Base-by-base conservation (phyloP, 2,888 invertebrate species). In the Drosophila nigritarsus region DNA sequence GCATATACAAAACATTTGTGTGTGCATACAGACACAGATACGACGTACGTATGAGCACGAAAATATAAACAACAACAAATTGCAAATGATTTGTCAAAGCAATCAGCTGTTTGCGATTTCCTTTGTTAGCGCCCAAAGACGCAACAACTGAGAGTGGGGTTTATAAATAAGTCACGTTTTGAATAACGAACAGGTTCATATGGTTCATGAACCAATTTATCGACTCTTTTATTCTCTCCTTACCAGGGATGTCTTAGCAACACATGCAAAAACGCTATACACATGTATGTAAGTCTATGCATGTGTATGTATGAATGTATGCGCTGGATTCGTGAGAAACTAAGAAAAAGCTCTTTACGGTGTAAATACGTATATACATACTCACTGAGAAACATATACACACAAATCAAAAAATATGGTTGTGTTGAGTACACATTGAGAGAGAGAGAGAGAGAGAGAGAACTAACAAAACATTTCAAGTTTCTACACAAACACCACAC, bases 181-280 rank as follows among this genome's bases (percentile, higher is more conserved):
- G 29, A 42, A 59, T 64, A 71, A 71, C 48, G 64, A 74, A 75
- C 78, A 75, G 65, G 78, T 75, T 78, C 75, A 72, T 68, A 62
- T 55, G 58, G 74, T 74, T 79, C 74, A 65, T 64, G 81, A 83
- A 82, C 80, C 69, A 76, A 80, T 82, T 80, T 72, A 77, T 62
- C 54, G 68, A 58, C 58, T 71, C 63, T 69, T 80, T 78, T 72
- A 56, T 65, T 71, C 60, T 60, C 55, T 61, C 53, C 50, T 40
- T 73, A 49, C 74, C 74, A 77, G 77, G 73, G 77, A 48, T 77
- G 77, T 61, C 65, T 70, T 60, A 58, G 63, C 65, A 58, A 75
- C 66, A 56, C 49, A 59, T 62, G 56, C 69, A 63, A 76, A 73
- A 51, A 48, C 24, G 45, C 45, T 15, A 63, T 36, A 42, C 53